Evolutionary conservation across 2,888 invertebrate species (phyloP).

Genomic region (Beris chalybata): DNA sequence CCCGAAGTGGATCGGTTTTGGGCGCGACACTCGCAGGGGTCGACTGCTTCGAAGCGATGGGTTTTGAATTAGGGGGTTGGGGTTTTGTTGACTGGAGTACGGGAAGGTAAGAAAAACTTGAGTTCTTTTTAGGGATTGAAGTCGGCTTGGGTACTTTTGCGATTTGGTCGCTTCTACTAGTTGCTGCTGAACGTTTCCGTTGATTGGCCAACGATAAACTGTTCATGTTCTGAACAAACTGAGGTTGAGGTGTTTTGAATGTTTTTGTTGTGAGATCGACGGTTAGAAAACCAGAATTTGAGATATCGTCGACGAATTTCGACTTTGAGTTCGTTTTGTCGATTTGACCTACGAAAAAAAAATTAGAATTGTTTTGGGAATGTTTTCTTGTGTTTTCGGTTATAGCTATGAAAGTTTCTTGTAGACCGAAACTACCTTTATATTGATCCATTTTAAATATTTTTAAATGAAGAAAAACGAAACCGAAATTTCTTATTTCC

Average conservation of each 20-base stretch:
- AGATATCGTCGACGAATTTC: conserved; percentile 19
- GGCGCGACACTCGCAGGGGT: not conserved
- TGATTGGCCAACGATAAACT: not conserved
- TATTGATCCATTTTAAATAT: no score
- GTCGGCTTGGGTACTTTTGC: not conserved
- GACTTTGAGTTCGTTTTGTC: conserved; percentile 22
- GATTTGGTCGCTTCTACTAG: not conserved
- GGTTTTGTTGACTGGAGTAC: not conserved
- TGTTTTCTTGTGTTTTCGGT: no score
- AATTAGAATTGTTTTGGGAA: no score
- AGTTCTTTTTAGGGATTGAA: not conserved
- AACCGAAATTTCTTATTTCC: no score
- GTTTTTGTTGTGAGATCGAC: not conserved
- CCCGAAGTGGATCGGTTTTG: not conserved
- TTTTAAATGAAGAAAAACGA: no score
- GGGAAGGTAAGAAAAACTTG: conserved; percentile 2
- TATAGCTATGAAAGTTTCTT: no score
- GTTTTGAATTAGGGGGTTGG: not conserved
- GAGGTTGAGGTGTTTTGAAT: not conserved
- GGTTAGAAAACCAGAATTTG: not conserved
- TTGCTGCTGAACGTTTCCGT: not conserved
- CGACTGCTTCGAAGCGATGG: not conserved
- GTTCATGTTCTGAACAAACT: not conserved
- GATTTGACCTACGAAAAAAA: not conserved
- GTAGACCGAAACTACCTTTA: no score